Evolutionary conservation across 2,113 vertebrate species (phyloP).

Genomic region (Pseudorasbora parva): DNA sequence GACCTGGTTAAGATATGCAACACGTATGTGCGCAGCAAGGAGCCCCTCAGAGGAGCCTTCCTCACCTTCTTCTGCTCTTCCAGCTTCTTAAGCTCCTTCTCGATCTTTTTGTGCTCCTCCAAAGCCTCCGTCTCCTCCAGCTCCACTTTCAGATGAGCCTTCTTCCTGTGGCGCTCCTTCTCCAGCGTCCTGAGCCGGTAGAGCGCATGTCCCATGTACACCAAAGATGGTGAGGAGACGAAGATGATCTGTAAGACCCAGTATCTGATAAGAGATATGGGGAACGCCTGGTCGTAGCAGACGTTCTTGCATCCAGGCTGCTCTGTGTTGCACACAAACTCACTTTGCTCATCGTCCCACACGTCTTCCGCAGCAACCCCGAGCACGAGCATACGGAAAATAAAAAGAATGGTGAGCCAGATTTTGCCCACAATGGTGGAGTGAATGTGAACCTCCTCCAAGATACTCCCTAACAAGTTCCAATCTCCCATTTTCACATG

Average conservation of each 20-base stretch:
- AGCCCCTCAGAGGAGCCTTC: constrained; percentile 89
- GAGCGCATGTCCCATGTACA: constrained; percentile 93
- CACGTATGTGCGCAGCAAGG: constrained; percentile 88
- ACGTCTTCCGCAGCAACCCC: constrained; percentile 93
- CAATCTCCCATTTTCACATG: constrained; percentile 91
- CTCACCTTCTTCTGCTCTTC: constrained; percentile 92
- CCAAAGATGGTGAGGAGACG: constrained; percentile 91
- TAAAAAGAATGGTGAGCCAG: constrained; percentile 96
- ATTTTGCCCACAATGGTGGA: constrained; percentile 96
- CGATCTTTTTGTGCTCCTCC: constrained; percentile 84
- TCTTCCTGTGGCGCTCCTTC: constrained; percentile 87
- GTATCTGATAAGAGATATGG: constrained; percentile 93
- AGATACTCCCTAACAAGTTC: constrained; percentile 90
- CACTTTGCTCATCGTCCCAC: constrained; percentile 92
- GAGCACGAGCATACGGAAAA: constrained; percentile 93
- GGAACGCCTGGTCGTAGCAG: constrained; percentile 94
- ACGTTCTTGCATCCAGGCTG: constrained; percentile 93
- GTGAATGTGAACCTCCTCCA: constrained; percentile 94
- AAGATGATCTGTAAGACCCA: constrained; percentile 97
- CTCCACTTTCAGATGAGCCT: constrained; percentile 82
- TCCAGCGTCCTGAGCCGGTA: constrained; percentile 88
- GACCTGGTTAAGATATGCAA: constrained; percentile 95
- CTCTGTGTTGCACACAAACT: constrained; percentile 94
- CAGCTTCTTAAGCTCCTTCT: constrained; percentile 85
- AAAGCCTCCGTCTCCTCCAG: constrained; percentile 80